phyloP scores from a whole-genome alignment of 2,888 invertebrate genomes.

The Tholera decimalis region DNA sequence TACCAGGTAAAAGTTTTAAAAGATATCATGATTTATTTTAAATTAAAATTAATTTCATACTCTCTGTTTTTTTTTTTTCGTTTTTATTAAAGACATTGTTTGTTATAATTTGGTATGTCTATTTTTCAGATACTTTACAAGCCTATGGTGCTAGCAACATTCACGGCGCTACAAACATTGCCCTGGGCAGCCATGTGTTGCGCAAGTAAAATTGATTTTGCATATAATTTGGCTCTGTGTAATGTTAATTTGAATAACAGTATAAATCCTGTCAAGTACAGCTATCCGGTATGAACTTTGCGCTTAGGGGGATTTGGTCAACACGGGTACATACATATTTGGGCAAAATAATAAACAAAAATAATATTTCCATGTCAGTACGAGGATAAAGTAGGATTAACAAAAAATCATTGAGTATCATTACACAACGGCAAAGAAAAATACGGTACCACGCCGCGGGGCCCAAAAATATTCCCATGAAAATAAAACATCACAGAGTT shows the following conservation, averaged over 20 bases:
- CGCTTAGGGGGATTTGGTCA: slow-evolving; percentile 34
- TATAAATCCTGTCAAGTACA: slow-evolving; percentile 11
- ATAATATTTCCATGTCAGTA: slow-evolving; percentile 16
- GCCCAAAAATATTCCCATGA: slow-evolving; percentile 23
- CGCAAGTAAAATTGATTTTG: slow-evolving; percentile 68
- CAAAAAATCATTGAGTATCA: slow-evolving; percentile 29
- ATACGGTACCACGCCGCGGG: slow-evolving; percentile 26
- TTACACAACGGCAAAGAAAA: slow-evolving; percentile 24
- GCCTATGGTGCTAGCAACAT: slow-evolving; percentile 68
- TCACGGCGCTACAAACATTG: slow-evolving; percentile 66
- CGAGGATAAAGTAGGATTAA: slow-evolving; percentile 37
- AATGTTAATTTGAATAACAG: slow-evolving; percentile 29
- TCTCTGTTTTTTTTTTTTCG: background rate
- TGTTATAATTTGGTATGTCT: background rate
- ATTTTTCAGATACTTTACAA: slow-evolving; percentile 75
- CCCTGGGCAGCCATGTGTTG: slow-evolving; percentile 76
- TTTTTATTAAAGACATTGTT: background rate
- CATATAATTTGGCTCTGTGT: slow-evolving; percentile 20
- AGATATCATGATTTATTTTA: background rate
- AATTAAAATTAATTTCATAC: background rate
- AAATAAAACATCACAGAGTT: slow-evolving; percentile 57
- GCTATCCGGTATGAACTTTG: slow-evolving; percentile 9
- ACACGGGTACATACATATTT: slow-evolving; percentile 21
- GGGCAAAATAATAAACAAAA: slow-evolving; percentile 33
- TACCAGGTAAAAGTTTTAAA: slow-evolving; percentile 70